Percentiles rank a stretch among this genome's conserved stretches.
Conservation (phyloP, 1,140 invertebrate genomes). For the Samia ricini region DNA sequence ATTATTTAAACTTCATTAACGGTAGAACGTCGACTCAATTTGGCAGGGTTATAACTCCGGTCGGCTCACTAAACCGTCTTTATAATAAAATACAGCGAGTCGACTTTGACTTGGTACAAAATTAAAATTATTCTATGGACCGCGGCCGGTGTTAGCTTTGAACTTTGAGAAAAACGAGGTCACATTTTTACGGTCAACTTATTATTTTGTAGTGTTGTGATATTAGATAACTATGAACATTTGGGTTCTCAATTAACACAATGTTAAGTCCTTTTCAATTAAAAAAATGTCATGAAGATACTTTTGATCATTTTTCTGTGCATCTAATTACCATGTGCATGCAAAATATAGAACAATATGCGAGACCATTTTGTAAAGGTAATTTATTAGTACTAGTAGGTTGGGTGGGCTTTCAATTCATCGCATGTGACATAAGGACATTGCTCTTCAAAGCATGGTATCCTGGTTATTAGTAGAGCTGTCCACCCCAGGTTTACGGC, state of each 20-base stretch:
- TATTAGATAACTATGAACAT: neutral
- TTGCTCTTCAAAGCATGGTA: too few species aligned
- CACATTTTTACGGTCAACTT: neutral
- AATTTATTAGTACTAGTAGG: too few species aligned
- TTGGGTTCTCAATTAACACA: too few species aligned
- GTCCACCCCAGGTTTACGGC: too few species aligned
- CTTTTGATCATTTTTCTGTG: too few species aligned
- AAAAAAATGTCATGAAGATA: too few species aligned
- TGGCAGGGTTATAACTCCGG: slow-evolving; percentile 6
- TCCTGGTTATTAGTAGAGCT: too few species aligned
- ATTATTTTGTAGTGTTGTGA: neutral
- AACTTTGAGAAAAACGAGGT: neutral
- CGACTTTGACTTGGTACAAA: slow-evolving; percentile 1
- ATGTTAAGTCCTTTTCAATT: too few species aligned
- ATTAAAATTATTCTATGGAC: neutral
- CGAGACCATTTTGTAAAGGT: too few species aligned
- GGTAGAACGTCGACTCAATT: neutral
- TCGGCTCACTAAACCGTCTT: slow-evolving; percentile 3
- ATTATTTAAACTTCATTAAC: slow-evolving; percentile 15
- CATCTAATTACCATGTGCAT: too few species aligned
- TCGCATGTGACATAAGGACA: too few species aligned
- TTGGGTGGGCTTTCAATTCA: too few species aligned
- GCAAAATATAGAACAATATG: neutral
- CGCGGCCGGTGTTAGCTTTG: neutral
- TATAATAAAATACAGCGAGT: neutral